Evolutionary conservation across 2,888 invertebrate genomes (phyloP).

Genomic region (Drosophila cyrtoloma): DNA sequence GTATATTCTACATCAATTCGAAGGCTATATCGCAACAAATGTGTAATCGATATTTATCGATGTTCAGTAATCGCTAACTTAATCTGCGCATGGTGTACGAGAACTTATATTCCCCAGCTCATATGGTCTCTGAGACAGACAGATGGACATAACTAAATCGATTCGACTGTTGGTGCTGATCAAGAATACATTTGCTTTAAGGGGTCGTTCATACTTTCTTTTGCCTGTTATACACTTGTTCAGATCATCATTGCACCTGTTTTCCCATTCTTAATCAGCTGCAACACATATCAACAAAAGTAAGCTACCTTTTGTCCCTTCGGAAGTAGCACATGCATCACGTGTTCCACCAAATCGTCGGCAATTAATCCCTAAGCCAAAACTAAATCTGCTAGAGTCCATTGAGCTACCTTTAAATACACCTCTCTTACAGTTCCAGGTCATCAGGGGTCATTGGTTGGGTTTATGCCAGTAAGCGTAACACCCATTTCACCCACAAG

Average conservation of each 20-base stretch:
- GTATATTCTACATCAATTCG: not conserved
- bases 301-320: not conserved
- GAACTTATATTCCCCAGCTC: not conserved
- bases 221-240: not conserved
- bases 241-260: not conserved
- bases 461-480: slow-evolving; percentile 6
- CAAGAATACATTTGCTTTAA: not conserved
- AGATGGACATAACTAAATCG: not conserved
- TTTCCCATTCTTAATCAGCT: not conserved
- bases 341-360: not conserved
- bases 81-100: not conserved
- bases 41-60: not conserved
- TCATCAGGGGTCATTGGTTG: slow-evolving; percentile 11
- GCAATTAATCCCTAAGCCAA: not conserved
- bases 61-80: not conserved
- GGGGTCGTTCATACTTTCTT: not conserved
- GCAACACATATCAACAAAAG: not conserved
- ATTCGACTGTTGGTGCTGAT: not conserved
- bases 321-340: not conserved
- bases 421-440: not conserved
- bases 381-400: not conserved
- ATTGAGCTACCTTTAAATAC: slow-evolving; percentile 5
- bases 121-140: not conserved
- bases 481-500: slow-evolving; percentile 21
- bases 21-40: not conserved